Evolutionary conservation across 1,140 invertebrate species (phyloP).

Genomic region (Dreissena polymorpha): DNA sequence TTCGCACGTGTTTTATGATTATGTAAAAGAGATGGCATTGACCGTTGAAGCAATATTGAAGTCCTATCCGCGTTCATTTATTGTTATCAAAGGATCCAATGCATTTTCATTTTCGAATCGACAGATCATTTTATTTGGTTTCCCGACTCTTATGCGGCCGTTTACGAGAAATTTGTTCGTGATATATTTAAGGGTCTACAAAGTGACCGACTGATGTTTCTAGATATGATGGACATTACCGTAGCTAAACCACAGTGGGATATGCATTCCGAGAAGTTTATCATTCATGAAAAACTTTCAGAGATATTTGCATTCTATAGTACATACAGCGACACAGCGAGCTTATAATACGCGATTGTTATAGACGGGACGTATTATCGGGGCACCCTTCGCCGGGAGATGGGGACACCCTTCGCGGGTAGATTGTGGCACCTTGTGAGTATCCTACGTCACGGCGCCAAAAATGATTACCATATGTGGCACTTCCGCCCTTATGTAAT

Average conservation of each 20-base stretch:
- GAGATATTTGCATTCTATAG: background rate
- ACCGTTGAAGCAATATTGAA: constrained; percentile 6
- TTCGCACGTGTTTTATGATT: constrained; percentile 31
- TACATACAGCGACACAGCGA: too few species aligned
- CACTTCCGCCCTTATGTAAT: too few species aligned
- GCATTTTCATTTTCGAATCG: constrained; percentile 39
- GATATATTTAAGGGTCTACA: constrained; percentile 27
- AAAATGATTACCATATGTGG: too few species aligned
- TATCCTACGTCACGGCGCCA: too few species aligned
- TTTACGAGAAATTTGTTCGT: too few species aligned
- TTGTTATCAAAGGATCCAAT: constrained; percentile 41
- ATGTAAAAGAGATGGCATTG: constrained; percentile 19
- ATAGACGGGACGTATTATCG: too few species aligned
- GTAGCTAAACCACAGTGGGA: constrained; percentile 33
- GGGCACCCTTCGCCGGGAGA: too few species aligned
- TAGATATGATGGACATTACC: constrained; percentile 37
- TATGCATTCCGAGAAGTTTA: constrained; percentile 27
- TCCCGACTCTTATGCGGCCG: constrained; percentile 45
- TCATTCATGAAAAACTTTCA: background rate
- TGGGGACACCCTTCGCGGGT: too few species aligned
- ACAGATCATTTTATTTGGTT: constrained; percentile 32
- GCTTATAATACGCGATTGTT: too few species aligned
- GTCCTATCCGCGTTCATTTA: constrained; percentile 1
- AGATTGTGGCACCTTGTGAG: too few species aligned
- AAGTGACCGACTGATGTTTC: constrained; percentile 27